Base-by-base conservation (phyloP, 2,797 vertebrate genomes). In the Trachurus trachurus region DNA sequence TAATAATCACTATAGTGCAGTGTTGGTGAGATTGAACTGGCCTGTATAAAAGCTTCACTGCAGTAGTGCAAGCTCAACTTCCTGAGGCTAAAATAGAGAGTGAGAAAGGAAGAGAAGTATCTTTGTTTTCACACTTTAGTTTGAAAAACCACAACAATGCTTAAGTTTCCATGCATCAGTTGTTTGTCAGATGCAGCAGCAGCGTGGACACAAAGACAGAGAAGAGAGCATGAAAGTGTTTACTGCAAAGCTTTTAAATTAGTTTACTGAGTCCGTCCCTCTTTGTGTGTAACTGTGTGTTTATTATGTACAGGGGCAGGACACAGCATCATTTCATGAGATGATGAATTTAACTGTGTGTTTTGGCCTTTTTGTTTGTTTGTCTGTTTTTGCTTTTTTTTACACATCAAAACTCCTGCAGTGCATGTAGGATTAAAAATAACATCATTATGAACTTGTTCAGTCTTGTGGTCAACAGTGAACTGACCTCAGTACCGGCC, bases 101-200 rank as follows among this genome's bases (percentile, higher is more conserved):
- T 12, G 37, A 70, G 44, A 64, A 7, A 22, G 16, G 10, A 21
- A 82, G 9, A 31, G 75, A 63, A 58, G 49, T n/a, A 29, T 8
- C 37, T 65, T 37, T 59, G 10, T 60, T 17, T 66, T 77, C 17
- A 65, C 69, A 60, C 65, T 31, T 50, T n/a, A 19, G 44, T 68
- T 22, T 81, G 44, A 81, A 61, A 53, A 26, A 76, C 69, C 72
- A 71, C 58, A 67, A 26, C n/a, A 50, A 3, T 9, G 13, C 29
- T 31, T 1, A 34, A 52, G 65, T 81, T 83, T 72, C 47, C 68
- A 61, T 70, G 26, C 66, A 50, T 50, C 61, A 54, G 21, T 53
- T 47, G 53, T 71, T 52, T 64, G 15, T 64, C 13, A 21, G 1
- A 19, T 61, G 31, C 12, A 26, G 17, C 6, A 34, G 15, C 13